Percentiles rank a stretch among this genome's conserved stretches.
These are phyloP conservation scores for Zaprionus davidi DNA, from an alignment of 1,140 invertebrate species.

Conservation along the genomic window DNA sequence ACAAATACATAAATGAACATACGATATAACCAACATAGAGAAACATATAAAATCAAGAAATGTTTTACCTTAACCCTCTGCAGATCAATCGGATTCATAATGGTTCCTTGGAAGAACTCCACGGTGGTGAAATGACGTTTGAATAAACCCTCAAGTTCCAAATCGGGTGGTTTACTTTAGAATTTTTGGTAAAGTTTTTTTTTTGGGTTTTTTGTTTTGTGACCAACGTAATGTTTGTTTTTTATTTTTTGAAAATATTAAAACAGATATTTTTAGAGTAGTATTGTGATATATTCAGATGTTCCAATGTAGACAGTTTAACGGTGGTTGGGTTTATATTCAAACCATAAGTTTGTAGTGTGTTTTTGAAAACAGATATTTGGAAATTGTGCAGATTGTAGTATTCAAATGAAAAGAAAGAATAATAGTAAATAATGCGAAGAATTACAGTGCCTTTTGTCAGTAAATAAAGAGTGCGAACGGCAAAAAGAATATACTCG, in stretches of 20 bases:
- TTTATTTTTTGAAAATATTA: conserved; percentile 59
- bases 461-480: conserved; percentile 25
- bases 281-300: conserved; percentile 50
- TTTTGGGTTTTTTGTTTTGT: conserved; percentile 37
- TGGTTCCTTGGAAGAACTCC: conserved; percentile 99
- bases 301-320: conserved; percentile 70
- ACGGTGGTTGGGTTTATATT: conserved; percentile 56
- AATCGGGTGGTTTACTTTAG: conserved; percentile 94
- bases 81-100: conserved; percentile 99
- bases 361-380: conserved; percentile 53
- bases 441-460: conserved; percentile 46
- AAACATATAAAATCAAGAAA: conserved; percentile 79
- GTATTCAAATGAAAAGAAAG: conserved; percentile 67
- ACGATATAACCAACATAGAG: conserved; percentile 66
- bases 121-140: conserved; percentile 99
- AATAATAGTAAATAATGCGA: conserved; percentile 29
- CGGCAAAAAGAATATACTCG: conserved; percentile 5
- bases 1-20: conserved; percentile 59
- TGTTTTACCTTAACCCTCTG: conserved; percentile 98
- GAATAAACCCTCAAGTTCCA: conserved; percentile 99
- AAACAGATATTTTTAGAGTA: conserved; percentile 76
- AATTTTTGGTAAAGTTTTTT: conserved; percentile 40
- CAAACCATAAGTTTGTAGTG: conserved; percentile 57
- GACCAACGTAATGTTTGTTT: conserved; percentile 23
- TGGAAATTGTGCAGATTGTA: conserved; percentile 51